phyloP scores from a whole-genome alignment of 2,888 invertebrate genomes.

The Philereme transversata region DNA sequence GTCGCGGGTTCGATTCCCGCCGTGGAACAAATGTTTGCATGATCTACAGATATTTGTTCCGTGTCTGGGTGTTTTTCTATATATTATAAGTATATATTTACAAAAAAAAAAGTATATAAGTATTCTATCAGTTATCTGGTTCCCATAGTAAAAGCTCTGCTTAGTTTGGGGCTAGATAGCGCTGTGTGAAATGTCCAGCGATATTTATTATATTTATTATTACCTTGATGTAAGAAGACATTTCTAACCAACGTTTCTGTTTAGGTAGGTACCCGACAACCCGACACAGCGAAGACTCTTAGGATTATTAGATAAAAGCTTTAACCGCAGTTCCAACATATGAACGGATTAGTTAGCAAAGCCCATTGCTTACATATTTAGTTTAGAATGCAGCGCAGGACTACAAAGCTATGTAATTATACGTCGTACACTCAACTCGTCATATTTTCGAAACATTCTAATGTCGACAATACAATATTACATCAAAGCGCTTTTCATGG shows the following conservation, averaged over 20 bases:
- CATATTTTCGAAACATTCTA: constrained; percentile 33
- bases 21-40: too few species aligned
- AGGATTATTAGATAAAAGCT: constrained; percentile 24
- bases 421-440: constrained; percentile 19
- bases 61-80: too few species aligned
- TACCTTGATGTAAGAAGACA: too few species aligned
- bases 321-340: constrained; percentile 4
- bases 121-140: too few species aligned
- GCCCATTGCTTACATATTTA: constrained; percentile 5
- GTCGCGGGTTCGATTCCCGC: too few species aligned
- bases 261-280: background rate
- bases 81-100: too few species aligned
- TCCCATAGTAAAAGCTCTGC: too few species aligned
- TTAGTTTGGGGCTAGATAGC: too few species aligned
- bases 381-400: constrained; percentile 4
- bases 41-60: too few species aligned
- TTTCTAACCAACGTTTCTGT: constrained; percentile 15
- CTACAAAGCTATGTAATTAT: background rate
- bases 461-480: constrained; percentile 18
- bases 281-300: constrained; percentile 11
- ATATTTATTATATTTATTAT: too few species aligned
- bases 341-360: constrained; percentile 15
- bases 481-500: constrained; percentile 22
- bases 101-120: too few species aligned
- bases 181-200: too few species aligned